phyloP scores from a whole-genome alignment of 2,797 vertebrate genomes.

The Tympanoctomys barrerae region DNA sequence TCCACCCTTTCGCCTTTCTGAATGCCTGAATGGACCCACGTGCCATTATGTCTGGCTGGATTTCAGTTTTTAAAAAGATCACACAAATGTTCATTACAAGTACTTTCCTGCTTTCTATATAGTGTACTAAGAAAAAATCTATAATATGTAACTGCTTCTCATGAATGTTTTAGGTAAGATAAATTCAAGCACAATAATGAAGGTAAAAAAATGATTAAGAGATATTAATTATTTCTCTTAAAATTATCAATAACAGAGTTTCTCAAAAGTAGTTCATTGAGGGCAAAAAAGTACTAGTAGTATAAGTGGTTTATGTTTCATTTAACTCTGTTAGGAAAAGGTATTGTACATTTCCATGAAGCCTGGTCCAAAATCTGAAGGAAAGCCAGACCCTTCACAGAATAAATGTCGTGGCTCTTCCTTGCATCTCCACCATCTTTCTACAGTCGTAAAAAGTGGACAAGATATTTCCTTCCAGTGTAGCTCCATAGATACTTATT shows the following conservation, averaged over 20 bases:
- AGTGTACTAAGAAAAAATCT: background rate
- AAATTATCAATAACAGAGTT: background rate
- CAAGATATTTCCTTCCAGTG: background rate
- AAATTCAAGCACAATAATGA: background rate
- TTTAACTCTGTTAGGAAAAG: conserved; percentile 8
- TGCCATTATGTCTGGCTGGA: background rate
- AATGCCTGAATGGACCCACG: background rate
- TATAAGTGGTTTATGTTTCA: background rate
- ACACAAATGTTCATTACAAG: background rate
- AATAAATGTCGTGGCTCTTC: background rate
- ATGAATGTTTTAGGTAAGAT: conserved; percentile 11
- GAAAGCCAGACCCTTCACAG: background rate
- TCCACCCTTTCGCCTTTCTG: background rate
- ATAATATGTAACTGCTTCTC: background rate
- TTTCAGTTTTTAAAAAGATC: background rate
- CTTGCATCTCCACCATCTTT: background rate
- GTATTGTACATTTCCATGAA: background rate
- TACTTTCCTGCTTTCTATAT: background rate
- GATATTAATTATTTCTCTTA: background rate
- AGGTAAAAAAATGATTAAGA: conserved; percentile 47
- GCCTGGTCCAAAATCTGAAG: background rate
- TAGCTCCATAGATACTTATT: background rate
- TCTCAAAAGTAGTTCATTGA: background rate
- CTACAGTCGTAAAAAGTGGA: background rate
- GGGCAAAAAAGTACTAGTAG: background rate